Evolutionary conservation across 2,113 vertebrate species (phyloP), one percentile per base, ranked within the genome.

Genomic region (Tonatia bakeri): DNA sequence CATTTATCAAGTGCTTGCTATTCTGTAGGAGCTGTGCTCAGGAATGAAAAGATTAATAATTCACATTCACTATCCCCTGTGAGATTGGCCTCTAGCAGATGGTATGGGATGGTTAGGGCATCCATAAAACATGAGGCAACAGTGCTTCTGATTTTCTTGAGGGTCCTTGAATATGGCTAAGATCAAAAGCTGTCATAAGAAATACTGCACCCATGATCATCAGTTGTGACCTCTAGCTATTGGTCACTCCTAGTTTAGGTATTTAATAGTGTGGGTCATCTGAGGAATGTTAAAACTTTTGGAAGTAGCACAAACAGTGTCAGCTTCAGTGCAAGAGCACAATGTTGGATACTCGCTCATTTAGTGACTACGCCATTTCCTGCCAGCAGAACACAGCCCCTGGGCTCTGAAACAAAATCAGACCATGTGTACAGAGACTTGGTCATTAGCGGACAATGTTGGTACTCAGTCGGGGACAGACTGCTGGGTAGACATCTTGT

Each of bases 401-500:
- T n/a, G 28, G 52, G 45, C 65, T 65, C 10, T 15, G 38, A 36
- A 90, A 76, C 43, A 90, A 61, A 70, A 77, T 85, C 52, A 77
- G n/a, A 80, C 36, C 50, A 64, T 45, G 56, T 91, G 33, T 69
- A 16, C 79, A 52, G 33, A 82, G 45, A 70, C 43, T 8, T 80
- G 70, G 61, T 95, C 84, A 85, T 75, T 43, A 92, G 76, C 36
- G 72, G 50, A 77, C 26, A 82, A 47, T 26, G 45, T 7, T 61
- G 54, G 16, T 70, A 59, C 67, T 80, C 96, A 76, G 90, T 5
- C 69, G 79, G 88, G 61, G 81, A 80, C 11, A 4, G 65, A 17
- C 36, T 82, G 45, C 73, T 79, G 36, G 85, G 85, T 95, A 91
- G 95, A 85, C 69, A 94, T 95, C 81, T 95, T 56, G 43, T 65